Base-by-base conservation (phyloP, 2,113 vertebrate species). In the Rhinolophus sinicus region DNA sequence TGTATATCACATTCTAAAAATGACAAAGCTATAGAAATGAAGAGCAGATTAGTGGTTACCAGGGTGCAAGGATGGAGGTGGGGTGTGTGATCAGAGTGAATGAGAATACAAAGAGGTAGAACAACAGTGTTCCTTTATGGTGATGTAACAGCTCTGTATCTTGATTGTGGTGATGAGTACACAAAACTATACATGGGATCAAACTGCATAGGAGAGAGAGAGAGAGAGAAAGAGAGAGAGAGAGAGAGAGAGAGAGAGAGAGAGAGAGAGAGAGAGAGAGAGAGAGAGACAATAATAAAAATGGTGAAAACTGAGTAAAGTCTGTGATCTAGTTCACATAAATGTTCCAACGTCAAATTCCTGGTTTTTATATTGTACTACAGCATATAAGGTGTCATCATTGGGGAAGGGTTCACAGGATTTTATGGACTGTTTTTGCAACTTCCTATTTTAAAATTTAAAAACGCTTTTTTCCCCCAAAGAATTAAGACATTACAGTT, bases 381-480 rank as follows among this genome's bases (percentile, higher is more conserved):
- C 9, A 93, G 35, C 69, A 52, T 72, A 19, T 85, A 93, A 87
- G 40, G 75, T 77, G 18, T 69, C 21, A 21, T 18, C 38, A 52
- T 33, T 88, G 21, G 21, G 75, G 40, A 93, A 67, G 6, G 11
- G 18, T 21, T 90, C 75, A 88, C n/a, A 77, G 30, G 6, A 88
- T 87, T 94, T 96, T 94, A 64, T 81, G 13, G 38, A n/a, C 33
- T 82, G 58, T 87, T 94, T 89, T 73, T 93, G 30, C 5, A 65
- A 38, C 38, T 93, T 94, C 5, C 30, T 75, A 78, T 81, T 38
- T 95, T 8, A 90, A 75, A 90, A 50, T 73, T 50, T 50, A 50
- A 67, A 78, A 91, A 38, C 2, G 11, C 3, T 28, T 83, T 70
- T 78, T 30, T 7, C 40, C 40, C 40, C 40, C 40, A 82, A 81